Percentiles rank a stretch among this genome's conserved stretches.
Evolutionary conservation across 1,140 invertebrate species (phyloP).

Genomic region (Philopotamus ludificatus): DNA sequence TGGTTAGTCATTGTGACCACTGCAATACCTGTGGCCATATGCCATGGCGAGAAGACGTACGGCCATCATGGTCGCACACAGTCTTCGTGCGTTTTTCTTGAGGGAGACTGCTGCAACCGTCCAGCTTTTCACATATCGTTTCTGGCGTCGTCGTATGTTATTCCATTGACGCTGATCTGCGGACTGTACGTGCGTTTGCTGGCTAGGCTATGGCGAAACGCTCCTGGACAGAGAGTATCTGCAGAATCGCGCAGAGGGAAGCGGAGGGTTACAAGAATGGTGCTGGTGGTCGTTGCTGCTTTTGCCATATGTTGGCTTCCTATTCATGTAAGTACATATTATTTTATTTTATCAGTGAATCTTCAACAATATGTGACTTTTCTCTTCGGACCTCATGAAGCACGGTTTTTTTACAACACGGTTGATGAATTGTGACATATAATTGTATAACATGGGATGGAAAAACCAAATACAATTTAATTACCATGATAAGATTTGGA

Average conservation of each 20-base stretch:
- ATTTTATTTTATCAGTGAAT: neutral
- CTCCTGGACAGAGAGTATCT: slow-evolving; percentile 67
- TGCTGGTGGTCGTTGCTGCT: slow-evolving; percentile 89
- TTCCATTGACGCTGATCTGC: slow-evolving; percentile 81
- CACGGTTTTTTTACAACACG: no score
- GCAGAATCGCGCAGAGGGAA: slow-evolving; percentile 74
- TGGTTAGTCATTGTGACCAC: slow-evolving; percentile 81
- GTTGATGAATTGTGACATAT: no score
- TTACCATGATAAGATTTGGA: no score
- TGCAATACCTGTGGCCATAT: slow-evolving; percentile 73
- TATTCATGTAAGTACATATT: slow-evolving; percentile 71
- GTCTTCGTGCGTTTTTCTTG: slow-evolving; percentile 65
- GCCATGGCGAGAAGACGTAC: slow-evolving; percentile 73
- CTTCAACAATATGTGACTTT: no score
- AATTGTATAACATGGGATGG: no score
- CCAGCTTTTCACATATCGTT: slow-evolving; percentile 74
- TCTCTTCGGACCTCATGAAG: no score
- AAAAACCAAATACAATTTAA: no score
- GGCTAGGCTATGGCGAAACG: slow-evolving; percentile 80
- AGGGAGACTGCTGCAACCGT: slow-evolving; percentile 65
- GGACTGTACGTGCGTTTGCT: slow-evolving; percentile 91
- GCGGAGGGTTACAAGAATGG: slow-evolving; percentile 88
- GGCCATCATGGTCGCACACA: slow-evolving; percentile 59
- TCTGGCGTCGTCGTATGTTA: slow-evolving; percentile 79
- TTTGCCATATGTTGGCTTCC: slow-evolving; percentile 96